These are phyloP conservation scores for Hydropotes inermis DNA, from an alignment of 2,113 vertebrate genomes.

Conservation along the genomic window DNA sequence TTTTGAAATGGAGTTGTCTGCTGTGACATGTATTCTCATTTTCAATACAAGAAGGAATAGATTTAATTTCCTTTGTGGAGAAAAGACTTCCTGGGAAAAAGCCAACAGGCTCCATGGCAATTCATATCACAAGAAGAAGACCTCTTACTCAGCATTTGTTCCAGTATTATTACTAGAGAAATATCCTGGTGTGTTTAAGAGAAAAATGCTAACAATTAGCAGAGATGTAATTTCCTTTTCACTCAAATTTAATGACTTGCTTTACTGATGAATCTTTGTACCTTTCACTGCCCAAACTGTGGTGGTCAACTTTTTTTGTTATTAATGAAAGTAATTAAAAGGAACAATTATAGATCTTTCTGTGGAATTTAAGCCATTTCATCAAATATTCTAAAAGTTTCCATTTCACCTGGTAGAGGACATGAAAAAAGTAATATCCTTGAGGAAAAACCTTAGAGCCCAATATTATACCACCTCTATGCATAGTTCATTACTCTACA, in stretches of 20 bases:
- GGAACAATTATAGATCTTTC: background rate
- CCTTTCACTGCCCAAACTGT: background rate
- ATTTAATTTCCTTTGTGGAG: background rate
- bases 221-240: background rate
- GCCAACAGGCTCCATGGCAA: background rate
- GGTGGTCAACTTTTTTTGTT: background rate
- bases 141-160: background rate
- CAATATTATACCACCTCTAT: background rate
- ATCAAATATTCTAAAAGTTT: background rate
- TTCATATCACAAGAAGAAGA: background rate
- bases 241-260: background rate
- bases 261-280: background rate
- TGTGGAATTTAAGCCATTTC: background rate
- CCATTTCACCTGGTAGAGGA: background rate
- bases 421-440: background rate
- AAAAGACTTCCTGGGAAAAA: background rate
- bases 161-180: background rate
- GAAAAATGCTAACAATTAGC: background rate
- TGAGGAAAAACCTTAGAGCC: background rate
- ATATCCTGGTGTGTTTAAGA: background rate
- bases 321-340: background rate
- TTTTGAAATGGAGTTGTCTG: background rate
- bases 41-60: background rate
- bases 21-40: background rate
- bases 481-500: background rate